Evolutionary conservation across 2,797 vertebrate species (phyloP).

Genomic region (Sebastes kiyomatsui): DNA sequence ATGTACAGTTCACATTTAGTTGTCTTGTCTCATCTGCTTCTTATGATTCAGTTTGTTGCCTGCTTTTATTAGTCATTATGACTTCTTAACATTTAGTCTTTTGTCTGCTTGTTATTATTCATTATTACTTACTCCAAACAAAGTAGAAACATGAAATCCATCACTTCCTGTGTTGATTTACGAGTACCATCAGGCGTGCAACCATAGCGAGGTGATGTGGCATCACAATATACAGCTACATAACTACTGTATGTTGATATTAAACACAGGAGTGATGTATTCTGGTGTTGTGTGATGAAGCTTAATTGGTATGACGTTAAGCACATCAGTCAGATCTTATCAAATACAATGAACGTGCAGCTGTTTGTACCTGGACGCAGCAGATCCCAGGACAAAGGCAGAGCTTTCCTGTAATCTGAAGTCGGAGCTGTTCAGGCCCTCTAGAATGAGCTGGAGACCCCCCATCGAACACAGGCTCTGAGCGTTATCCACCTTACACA

Average conservation of each 20-base stretch:
- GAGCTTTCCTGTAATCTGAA: conserved; percentile 85
- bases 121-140: too few relatives aligned
- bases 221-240: too few relatives aligned
- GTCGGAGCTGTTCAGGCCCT: conserved; percentile 88
- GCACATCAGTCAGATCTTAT: neutral
- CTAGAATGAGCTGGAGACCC: conserved; percentile 87
- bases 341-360: neutral
- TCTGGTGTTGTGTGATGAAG: accelerated
- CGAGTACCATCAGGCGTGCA: too few relatives aligned
- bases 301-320: accelerated
- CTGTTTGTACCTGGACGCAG: conserved; percentile 85
- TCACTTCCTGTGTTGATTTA: too few relatives aligned
- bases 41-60: neutral
- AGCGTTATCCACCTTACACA: conserved; percentile 88
- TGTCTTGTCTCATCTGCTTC: neutral
- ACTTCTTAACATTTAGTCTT: too few relatives aligned
- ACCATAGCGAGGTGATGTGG: too few relatives aligned
- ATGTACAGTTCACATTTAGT: too few relatives aligned
- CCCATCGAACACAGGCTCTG: conserved; percentile 90
- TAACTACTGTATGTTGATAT: too few relatives aligned
- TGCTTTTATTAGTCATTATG: too few relatives aligned
- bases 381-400: conserved; percentile 93
- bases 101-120: too few relatives aligned
- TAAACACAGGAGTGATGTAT: too few relatives aligned
- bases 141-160: too few relatives aligned